Evolutionary conservation across 92 coral and sea anemone species (phyloP).

Genomic region (Zoanthus sociatus): DNA sequence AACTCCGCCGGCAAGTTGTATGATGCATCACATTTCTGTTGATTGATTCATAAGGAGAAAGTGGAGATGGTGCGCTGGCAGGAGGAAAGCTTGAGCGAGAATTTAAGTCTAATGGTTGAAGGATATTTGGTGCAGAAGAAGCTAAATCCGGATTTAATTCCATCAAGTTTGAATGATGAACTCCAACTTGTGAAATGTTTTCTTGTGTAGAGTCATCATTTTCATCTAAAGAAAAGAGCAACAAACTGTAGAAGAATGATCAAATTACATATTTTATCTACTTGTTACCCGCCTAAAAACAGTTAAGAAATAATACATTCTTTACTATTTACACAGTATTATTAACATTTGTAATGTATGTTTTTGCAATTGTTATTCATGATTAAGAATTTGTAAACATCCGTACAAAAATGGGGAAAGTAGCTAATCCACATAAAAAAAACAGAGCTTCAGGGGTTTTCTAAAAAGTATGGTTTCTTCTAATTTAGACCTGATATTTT

Average conservation of each 20-base stretch:
- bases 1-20: slow-evolving; percentile 60
- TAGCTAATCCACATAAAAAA: too few relatives aligned
- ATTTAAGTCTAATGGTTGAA: slow-evolving; percentile 71
- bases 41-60: slow-evolving; percentile 59
- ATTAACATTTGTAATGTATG: too few relatives aligned
- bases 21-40: slow-evolving; percentile 39
- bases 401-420: neutral
- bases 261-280: too few relatives aligned
- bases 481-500: too few relatives aligned
- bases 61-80: slow-evolving; percentile 69
- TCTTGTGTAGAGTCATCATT: slow-evolving; percentile 62
- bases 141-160: slow-evolving; percentile 76
- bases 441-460: too few relatives aligned
- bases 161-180: slow-evolving; percentile 33
- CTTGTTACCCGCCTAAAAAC: too few relatives aligned
- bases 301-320: too few relatives aligned
- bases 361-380: neutral
- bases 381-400: neutral
- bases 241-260: neutral
- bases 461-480: too few relatives aligned
- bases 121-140: slow-evolving; percentile 86
- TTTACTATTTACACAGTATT: too few relatives aligned
- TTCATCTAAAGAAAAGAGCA: slow-evolving; percentile 32
- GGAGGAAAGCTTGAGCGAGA: slow-evolving; percentile 56
- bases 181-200: slow-evolving; percentile 59